Conservation (phyloP, 2,888 invertebrate genomes). For the Rhagophthalmus giganteus region DNA sequence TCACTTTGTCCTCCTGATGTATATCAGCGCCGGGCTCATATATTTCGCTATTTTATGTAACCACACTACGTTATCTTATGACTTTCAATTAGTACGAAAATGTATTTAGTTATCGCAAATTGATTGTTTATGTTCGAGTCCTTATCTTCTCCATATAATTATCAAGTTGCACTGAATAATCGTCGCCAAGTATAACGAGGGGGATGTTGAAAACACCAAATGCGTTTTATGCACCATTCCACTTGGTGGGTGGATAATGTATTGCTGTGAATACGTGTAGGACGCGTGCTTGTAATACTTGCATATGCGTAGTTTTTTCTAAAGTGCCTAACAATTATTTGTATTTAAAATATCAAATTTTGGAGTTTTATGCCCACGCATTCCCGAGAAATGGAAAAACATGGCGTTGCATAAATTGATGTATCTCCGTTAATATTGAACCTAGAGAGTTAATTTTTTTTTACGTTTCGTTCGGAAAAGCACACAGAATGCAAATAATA, state of each 20-base stretch:
- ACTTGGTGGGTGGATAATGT: slow-evolving; percentile 7
- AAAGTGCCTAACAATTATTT: no score
- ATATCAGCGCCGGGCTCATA: slow-evolving; percentile 40
- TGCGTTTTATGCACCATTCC: slow-evolving; percentile 5
- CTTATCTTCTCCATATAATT: slow-evolving; percentile 24
- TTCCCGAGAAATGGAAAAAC: no score
- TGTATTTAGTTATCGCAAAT: slow-evolving; percentile 36
- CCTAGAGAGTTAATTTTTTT: no score
- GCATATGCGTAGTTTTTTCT: no score
- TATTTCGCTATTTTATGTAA: slow-evolving; percentile 28
- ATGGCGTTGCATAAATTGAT: no score
- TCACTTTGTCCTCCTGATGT: slow-evolving; percentile 47
- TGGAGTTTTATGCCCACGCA: no score
- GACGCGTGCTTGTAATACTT: no score
- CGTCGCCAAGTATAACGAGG: slow-evolving; percentile 1
- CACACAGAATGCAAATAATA: no score
- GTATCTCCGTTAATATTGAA: no score
- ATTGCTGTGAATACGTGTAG: no score
- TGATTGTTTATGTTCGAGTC: slow-evolving; percentile 24
- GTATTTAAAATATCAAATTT: no score
- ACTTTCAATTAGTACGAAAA: slow-evolving; percentile 49
- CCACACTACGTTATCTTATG: slow-evolving; percentile 41
- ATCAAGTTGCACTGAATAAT: slow-evolving; percentile 21
- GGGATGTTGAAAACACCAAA: background rate
- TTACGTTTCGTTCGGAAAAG: no score